A percentile compares a stretch with the other conserved stretches of the same genome.
phyloP scores from a whole-genome alignment of 2,888 invertebrate genomes.

The Plebejus melissa region DNA sequence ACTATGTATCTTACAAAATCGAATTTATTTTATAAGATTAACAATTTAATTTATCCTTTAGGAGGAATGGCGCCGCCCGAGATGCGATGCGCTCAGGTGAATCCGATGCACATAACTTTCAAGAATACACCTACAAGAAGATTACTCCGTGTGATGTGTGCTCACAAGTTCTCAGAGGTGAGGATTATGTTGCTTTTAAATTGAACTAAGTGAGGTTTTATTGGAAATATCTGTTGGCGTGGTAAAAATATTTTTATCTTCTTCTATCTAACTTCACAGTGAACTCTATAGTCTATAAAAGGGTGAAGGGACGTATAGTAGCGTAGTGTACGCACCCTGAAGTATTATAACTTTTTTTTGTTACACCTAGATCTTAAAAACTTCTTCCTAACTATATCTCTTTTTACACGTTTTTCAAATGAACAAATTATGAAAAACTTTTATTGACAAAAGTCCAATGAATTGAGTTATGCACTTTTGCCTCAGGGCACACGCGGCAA shows the following conservation, averaged over 20 bases:
- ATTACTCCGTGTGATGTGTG: constrained; percentile 97
- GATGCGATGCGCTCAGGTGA: constrained; percentile 81
- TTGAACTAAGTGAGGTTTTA: constrained; percentile 3
- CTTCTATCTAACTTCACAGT: not conserved
- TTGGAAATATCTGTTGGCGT: not conserved
- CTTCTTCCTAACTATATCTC: not conserved
- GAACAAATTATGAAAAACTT: too few relatives aligned
- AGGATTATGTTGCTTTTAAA: constrained; percentile 40
- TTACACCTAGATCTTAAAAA: too few relatives aligned
- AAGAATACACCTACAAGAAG: constrained; percentile 97
- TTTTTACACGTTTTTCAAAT: not conserved
- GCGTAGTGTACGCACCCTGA: too few relatives aligned
- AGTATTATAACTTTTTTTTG: too few relatives aligned
- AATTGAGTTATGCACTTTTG: constrained; percentile 34
- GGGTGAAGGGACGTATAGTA: too few relatives aligned
- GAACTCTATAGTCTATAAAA: not conserved
- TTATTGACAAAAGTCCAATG: not conserved
- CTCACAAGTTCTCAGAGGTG: constrained; percentile 94
- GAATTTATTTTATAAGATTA: constrained; percentile 17
- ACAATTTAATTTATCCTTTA: constrained; percentile 46
- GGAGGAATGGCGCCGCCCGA: constrained; percentile 86
- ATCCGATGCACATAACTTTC: constrained; percentile 90
- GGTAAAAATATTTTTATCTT: not conserved
- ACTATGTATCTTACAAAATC: not conserved
- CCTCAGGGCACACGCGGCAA: constrained; percentile 91